phyloP scores from a whole-genome alignment of 2,888 invertebrate genomes.

The Lacanobia wlatinum region DNA sequence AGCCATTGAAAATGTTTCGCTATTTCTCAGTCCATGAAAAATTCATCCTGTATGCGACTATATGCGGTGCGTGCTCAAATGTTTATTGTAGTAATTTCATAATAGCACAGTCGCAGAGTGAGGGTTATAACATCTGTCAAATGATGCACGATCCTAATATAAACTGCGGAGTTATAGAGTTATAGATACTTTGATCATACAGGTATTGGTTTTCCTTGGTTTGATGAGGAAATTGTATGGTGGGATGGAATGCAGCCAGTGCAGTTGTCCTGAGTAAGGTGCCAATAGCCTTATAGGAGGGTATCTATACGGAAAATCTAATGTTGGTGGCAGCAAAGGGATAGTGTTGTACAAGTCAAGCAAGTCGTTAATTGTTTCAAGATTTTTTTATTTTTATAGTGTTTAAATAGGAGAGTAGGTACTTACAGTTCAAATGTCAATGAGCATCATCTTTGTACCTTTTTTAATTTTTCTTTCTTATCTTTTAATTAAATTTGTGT shows the following conservation, averaged over 20 bases:
- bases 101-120: constrained; percentile 55
- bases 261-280: not conserved
- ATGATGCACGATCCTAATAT: constrained; percentile 53
- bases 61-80: constrained; percentile 70
- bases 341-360: too few relatives aligned
- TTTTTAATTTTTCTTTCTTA: too few relatives aligned
- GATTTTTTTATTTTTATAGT: too few relatives aligned
- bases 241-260: not conserved
- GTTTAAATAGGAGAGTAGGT: too few relatives aligned
- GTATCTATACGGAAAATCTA: not conserved
- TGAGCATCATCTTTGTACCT: too few relatives aligned
- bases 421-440: too few relatives aligned
- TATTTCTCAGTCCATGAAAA: not conserved
- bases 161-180: constrained; percentile 35
- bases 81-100: constrained; percentile 77
- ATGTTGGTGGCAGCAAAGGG: not conserved
- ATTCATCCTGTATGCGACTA: constrained; percentile 26
- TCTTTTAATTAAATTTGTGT: too few relatives aligned
- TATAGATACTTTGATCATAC: constrained; percentile 14
- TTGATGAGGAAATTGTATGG: constrained; percentile 5
- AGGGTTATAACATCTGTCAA: constrained; percentile 61
- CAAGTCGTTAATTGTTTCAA: too few relatives aligned
- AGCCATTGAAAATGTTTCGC: too few relatives aligned
- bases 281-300: not conserved
- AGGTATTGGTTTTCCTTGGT: constrained; percentile 12